Evolutionary conservation across 1,140 invertebrate genomes (phyloP), one percentile per base, ranked within the genome.

Genomic region (Monomorium pharaonis): DNA sequence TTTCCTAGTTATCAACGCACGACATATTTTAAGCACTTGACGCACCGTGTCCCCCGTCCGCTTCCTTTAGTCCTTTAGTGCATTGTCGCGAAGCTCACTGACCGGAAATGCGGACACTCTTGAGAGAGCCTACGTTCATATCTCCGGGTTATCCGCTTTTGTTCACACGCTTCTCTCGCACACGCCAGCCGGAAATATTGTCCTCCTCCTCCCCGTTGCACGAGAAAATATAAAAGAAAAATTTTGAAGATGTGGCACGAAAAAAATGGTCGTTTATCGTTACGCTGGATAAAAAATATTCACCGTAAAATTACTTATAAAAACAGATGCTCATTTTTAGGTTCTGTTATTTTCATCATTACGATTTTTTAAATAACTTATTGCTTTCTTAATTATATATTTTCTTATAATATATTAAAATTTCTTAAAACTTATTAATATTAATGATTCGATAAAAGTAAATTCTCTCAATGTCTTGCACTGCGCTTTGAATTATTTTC

Each of bases 1-100:
- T 65, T 54, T 80, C 76, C 33, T 63, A 80, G 76, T 80, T 80
- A 80, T 80, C 76, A 80, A 80, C 76, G 76, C 76, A 80, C 76
- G 76, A 80, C 76, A 80, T 80, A 80, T 67, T 80, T 80, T 80
- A 80, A 80, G 76, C 76, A 80, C 76, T 78, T 78, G 76, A 78
- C 76, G 60, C 44, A 78, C 60, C 60, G 60, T 51, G 54, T 76
- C 33, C 44, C 44, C 60, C 24, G 44, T 78, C 27, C 62, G 76
- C 76, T 80, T 80, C 62, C 44, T 80, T 80, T 67, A 80, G 47
- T 80, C 62, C 44, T 80, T 80, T 67, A 80, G 47, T 47, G 76
- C 62, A 80, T 80, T 80, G 76, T 67, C 62, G 62, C 76, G 44
- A 80, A 67, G 76, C 76, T 80, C 47, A 42, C 76, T 80, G 76